phyloP scores from a whole-genome alignment of 2,113 vertebrate genomes.

The Micronisus gabar region DNA sequence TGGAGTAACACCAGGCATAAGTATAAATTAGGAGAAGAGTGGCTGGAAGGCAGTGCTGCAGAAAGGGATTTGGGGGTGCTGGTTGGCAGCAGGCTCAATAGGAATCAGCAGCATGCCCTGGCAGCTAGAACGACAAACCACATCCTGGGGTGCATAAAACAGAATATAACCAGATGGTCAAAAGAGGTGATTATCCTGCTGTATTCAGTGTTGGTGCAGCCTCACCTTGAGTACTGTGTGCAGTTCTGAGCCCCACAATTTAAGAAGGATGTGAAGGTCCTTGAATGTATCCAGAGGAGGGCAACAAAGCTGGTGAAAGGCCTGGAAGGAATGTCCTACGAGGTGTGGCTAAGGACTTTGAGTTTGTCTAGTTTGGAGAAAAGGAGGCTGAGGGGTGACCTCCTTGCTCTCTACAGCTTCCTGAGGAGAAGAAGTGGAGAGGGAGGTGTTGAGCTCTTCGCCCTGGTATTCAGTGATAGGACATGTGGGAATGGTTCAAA shows the following conservation, averaged over 20 bases:
- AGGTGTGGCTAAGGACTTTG: background rate
- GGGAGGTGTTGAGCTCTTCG: background rate
- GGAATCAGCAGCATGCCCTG: background rate
- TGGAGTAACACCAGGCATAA: background rate
- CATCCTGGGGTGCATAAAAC: background rate
- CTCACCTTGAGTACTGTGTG: background rate
- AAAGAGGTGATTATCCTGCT: background rate
- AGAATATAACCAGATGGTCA: background rate
- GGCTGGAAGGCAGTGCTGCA: background rate
- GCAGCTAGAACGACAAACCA: background rate
- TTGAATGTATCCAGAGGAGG: too few relatives aligned
- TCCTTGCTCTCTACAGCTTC: background rate
- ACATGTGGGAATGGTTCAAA: accelerated
- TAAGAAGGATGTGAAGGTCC: background rate
- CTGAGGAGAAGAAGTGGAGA: background rate
- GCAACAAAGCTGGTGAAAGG: background rate
- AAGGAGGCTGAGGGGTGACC: background rate
- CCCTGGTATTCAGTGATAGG: background rate
- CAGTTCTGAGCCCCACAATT: background rate
- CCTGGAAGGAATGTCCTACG: background rate
- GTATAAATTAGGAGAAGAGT: background rate
- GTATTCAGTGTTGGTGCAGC: background rate
- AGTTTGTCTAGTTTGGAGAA: background rate
- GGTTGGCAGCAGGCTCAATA: background rate
- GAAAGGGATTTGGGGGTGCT: background rate